These are phyloP conservation scores for Furcifer pardalis DNA, from an alignment of 2,797 vertebrate species.

Conservation along the genomic window DNA sequence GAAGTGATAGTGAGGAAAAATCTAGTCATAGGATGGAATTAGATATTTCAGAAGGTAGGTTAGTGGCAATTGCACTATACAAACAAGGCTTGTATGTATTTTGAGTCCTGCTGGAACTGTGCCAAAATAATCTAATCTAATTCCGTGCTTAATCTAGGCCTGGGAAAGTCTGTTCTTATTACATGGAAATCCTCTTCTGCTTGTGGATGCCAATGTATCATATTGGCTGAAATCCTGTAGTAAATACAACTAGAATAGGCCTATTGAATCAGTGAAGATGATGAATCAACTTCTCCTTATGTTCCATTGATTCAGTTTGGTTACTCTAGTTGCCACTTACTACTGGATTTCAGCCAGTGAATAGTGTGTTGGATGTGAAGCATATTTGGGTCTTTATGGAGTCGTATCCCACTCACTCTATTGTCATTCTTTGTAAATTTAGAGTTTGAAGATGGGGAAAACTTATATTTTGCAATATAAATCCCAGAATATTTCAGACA, in stretches of 20 bases:
- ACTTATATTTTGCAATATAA: too few relatives aligned
- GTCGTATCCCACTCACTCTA: too few relatives aligned
- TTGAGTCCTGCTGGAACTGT: not conserved
- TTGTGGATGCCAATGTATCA: not conserved
- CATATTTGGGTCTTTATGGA: too few relatives aligned
- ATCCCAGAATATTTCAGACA: too few relatives aligned
- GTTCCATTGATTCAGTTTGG: too few relatives aligned
- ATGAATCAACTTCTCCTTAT: too few relatives aligned
- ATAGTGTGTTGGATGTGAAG: not conserved
- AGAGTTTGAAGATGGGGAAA: too few relatives aligned
- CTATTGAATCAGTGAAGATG: too few relatives aligned
- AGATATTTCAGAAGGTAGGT: slow-evolving; percentile 10
- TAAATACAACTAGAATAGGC: too few relatives aligned
- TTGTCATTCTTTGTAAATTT: too few relatives aligned
- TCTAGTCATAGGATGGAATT: not conserved
- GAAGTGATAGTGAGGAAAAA: slow-evolving; percentile 2
- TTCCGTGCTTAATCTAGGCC: not conserved
- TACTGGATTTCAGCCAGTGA: too few relatives aligned
- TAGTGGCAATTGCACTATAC: not conserved
- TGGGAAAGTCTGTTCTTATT: not conserved
- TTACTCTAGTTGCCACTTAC: too few relatives aligned
- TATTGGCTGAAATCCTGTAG: not conserved
- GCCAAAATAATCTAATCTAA: not conserved
- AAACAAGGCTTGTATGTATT: not conserved
- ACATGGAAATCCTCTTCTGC: not conserved